Evolutionary conservation across 2,888 invertebrate genomes (phyloP), one percentile per base, ranked within the genome.

Genomic region (Idaea dimidiata): DNA sequence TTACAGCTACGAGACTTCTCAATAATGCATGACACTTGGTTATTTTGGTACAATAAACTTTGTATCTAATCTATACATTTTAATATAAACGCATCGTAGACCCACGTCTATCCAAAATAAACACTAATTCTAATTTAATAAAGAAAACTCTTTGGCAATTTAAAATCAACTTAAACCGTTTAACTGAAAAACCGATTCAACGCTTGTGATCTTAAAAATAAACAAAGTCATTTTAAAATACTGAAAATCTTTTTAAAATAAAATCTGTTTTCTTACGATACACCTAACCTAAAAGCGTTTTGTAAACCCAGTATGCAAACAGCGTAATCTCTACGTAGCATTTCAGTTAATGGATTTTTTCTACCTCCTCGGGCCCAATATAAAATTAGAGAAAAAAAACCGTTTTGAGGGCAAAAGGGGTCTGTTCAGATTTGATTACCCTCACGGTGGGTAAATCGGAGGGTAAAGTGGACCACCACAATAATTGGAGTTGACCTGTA

Each of bases 381-480:
- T 65, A 72, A 72, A 78, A 74, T 77, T 72, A 70, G 68, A 75
- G 73, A 77, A 70, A 76, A 74, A 77, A 70, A 74, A 65, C 61
- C 58, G 64, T 71, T 76, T 71, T 65, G 61, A 58, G 68, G 73
- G 63, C 17, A 72, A 77, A 24, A 77, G 71, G 77, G 73, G 75
- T 70, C 67, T 61, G 62, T 66, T 69, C 68, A 66, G 73, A 74
- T 80, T 76, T 77, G 77, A 80, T 80, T 79, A 77, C 75, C 66
- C 73, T 76, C 70, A 73, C 68, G 71, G 74, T 72, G 72, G 72
- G 73, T 69, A 71, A 76, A 73, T 69, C 70, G 67, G 62, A 67
- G 72, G 72, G 72, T 77, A 76, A 5, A 75, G 69, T 69, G 67
- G 63, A 56, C 56, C 43, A 43, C 43, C 43, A 43, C 43, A 43